These are phyloP conservation scores for Dasyornis broadbenti DNA, from an alignment of 2,113 vertebrate genomes.

Conservation along the genomic window DNA sequence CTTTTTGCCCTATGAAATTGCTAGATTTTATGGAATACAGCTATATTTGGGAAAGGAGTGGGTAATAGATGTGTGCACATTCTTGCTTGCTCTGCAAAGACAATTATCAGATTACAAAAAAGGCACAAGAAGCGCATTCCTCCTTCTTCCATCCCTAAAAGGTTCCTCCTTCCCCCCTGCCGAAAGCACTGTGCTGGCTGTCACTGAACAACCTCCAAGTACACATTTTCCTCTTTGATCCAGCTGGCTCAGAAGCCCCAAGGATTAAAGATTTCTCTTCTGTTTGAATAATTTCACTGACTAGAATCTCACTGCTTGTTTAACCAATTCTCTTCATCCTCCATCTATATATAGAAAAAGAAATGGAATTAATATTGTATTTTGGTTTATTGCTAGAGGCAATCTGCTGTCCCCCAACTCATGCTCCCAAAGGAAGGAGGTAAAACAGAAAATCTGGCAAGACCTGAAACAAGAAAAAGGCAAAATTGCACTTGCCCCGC, in stretches of 20 bases:
- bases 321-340: neutral
- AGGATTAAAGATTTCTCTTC: slow-evolving; percentile 30
- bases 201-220: slow-evolving; percentile 36
- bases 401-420: neutral
- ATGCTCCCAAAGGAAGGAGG: neutral
- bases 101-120: slow-evolving; percentile 29
- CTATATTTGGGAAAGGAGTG: slow-evolving; percentile 17
- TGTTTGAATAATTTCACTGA: slow-evolving; percentile 30
- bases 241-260: slow-evolving; percentile 24
- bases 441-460: neutral
- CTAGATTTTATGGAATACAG: neutral
- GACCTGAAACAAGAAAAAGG: neutral
- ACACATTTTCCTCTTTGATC: slow-evolving; percentile 6
- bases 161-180: slow-evolving; percentile 8
- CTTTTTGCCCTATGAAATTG: neutral
- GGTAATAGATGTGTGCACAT: neutral
- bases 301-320: slow-evolving; percentile 7
- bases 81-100: slow-evolving; percentile 40
- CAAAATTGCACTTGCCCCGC: neutral
- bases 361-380: neutral
- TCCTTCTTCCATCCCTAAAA: neutral
- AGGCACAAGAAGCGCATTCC: slow-evolving; percentile 46
- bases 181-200: neutral
- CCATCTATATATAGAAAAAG: neutral
- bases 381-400: neutral